Evolutionary conservation across 2,797 vertebrate species (phyloP).

Genomic region (Serranus cabrilla): DNA sequence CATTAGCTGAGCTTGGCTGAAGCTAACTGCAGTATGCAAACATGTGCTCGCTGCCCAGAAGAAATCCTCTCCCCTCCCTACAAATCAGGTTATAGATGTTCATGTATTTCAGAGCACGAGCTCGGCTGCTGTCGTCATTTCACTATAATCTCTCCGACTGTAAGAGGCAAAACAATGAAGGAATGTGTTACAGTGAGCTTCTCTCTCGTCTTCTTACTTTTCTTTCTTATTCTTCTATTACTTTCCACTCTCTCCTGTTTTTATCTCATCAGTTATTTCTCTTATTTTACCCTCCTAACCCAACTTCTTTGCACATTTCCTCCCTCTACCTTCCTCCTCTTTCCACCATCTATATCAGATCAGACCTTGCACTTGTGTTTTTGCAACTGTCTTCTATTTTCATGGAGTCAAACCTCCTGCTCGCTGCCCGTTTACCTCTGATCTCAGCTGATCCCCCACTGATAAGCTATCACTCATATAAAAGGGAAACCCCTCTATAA

Average conservation of each 20-base stretch:
- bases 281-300: neutral
- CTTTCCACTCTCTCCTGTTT: neutral
- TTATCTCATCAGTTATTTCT: neutral
- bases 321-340: conserved; percentile 16
- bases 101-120: conserved; percentile 22
- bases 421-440: conserved; percentile 57
- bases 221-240: neutral
- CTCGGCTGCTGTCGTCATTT: conserved; percentile 24
- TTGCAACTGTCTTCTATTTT: conserved; percentile 72
- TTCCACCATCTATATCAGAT: conserved; percentile 49
- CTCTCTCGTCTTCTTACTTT: conserved; percentile 16
- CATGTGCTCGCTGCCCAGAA: conserved; percentile 44
- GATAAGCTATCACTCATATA: conserved; percentile 71
- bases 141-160: conserved; percentile 26
- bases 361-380: conserved; percentile 51
- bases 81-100: conserved; percentile 47
- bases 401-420: conserved; percentile 41
- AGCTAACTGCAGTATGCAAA: conserved; percentile 47
- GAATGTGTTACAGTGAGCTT: neutral
- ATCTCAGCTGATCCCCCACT: conserved; percentile 65
- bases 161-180: conserved; percentile 20
- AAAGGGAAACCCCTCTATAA: conserved; percentile 45
- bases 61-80: conserved; percentile 30
- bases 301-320: neutral
- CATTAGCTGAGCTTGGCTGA: conserved; percentile 62